Percentiles rank a stretch among this genome's conserved stretches.
Conservation (phyloP, 2,797 vertebrate species). For the Cygnus olor region DNA sequence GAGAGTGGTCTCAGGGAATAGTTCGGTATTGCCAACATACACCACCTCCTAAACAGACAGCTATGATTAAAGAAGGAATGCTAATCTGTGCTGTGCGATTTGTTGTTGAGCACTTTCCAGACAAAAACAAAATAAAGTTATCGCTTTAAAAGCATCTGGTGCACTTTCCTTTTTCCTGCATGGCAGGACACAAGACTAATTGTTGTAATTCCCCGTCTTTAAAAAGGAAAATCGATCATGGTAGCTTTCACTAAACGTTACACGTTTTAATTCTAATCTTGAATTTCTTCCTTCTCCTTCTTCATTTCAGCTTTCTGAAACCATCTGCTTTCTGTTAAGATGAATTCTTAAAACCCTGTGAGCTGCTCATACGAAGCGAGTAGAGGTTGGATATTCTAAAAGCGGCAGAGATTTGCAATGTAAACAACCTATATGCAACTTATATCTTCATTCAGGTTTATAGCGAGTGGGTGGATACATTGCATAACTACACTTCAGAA, state of each 20-base stretch:
- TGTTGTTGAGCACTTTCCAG: neutral
- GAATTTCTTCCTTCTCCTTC: slow-evolving; percentile 22
- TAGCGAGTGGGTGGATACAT: slow-evolving; percentile 23
- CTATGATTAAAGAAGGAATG: neutral
- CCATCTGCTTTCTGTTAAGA: slow-evolving; percentile 68
- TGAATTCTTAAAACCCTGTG: slow-evolving; percentile 49
- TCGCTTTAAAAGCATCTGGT: neutral
- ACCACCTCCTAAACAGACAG: neutral
- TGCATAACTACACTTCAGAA: slow-evolving; percentile 42
- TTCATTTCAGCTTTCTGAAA: slow-evolving; percentile 61
- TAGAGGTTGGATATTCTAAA: slow-evolving; percentile 53
- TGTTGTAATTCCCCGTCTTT: neutral
- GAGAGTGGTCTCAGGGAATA: neutral
- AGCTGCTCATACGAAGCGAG: slow-evolving; percentile 48
- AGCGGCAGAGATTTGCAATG: slow-evolving; percentile 49
- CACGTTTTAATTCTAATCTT: neutral
- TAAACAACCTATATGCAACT: slow-evolving; percentile 54
- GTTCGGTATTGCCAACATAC: neutral
- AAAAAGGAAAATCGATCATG: neutral
- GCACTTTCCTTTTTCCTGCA: neutral
- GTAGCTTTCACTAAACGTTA: neutral
- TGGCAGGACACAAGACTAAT: neutral
- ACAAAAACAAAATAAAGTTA: accelerated
- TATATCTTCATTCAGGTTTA: slow-evolving; percentile 67
- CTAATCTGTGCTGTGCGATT: neutral